Conservation (phyloP, 2,797 vertebrate genomes). For the Syngnathus acus region DNA sequence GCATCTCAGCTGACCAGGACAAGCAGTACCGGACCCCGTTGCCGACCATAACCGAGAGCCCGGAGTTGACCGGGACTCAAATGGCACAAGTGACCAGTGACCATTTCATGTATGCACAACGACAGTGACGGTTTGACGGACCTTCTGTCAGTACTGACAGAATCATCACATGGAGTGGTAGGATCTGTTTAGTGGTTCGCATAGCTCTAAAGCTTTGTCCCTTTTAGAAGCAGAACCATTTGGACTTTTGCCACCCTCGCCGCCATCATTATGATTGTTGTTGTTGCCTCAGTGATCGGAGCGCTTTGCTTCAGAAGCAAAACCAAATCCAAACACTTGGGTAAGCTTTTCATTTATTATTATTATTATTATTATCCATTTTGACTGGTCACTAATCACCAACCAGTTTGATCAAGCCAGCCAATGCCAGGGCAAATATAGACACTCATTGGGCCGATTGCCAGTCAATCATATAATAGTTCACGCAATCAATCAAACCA, state of each 20-base stretch:
- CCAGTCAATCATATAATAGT: too few species aligned
- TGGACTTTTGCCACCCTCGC: neutral
- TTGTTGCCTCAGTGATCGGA: neutral
- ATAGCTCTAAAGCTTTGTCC: neutral
- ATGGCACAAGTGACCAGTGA: neutral
- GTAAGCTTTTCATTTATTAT: neutral
- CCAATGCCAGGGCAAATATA: too few species aligned
- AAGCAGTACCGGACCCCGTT: slow-evolving; percentile 19
- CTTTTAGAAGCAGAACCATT: neutral
- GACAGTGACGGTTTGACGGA: too few species aligned
- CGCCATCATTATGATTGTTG: neutral
- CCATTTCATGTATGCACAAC: neutral
- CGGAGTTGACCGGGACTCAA: neutral
- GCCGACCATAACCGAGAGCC: slow-evolving; percentile 19
- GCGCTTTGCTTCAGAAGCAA: neutral
- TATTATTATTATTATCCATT: neutral
- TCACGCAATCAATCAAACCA: too few species aligned
- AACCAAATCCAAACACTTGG: slow-evolving; percentile 1
- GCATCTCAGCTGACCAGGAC: slow-evolving; percentile 16
- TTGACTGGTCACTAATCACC: too few species aligned
- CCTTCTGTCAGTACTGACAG: neutral
- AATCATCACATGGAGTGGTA: neutral
- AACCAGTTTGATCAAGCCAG: too few species aligned
- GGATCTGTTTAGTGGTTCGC: neutral
- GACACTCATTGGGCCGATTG: too few species aligned